phyloP scores from a whole-genome alignment of 2,113 vertebrate genomes.

The Pseudolaguvia tuberculata region DNA sequence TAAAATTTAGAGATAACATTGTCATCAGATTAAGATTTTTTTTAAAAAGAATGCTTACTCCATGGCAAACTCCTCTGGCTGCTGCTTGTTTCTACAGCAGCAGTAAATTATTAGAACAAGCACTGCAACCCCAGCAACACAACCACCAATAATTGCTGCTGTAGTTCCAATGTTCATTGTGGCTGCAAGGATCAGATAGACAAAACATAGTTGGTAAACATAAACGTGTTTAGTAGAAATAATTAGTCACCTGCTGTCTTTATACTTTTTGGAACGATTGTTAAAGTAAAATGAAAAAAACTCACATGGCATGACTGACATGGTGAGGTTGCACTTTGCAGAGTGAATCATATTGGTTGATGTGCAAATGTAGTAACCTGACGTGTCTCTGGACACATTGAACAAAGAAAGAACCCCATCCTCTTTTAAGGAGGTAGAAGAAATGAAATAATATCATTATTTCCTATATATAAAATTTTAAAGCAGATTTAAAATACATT shows the following conservation, averaged over 20 bases:
- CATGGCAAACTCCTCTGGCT: conserved; percentile 51
- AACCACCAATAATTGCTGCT: conserved; percentile 70
- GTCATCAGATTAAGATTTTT: neutral
- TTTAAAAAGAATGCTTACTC: conserved; percentile 58
- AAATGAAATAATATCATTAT: neutral
- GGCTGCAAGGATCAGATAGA: conserved; percentile 58
- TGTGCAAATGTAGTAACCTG: conserved; percentile 80
- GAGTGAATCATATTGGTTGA: conserved; percentile 71
- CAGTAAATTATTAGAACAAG: conserved; percentile 72
- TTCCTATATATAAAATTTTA: neutral
- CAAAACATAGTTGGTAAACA: neutral
- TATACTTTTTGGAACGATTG: neutral
- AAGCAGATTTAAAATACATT: no score
- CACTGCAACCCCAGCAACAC: conserved; percentile 64
- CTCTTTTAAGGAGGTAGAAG: conserved; percentile 47
- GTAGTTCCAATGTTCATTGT: conserved; percentile 79
- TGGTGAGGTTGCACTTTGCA: conserved; percentile 76
- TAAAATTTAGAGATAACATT: neutral
- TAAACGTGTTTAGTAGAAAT: neutral
- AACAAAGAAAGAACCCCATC: conserved; percentile 69
- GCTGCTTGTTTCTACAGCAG: conserved; percentile 66
- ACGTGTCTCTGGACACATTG: conserved; percentile 79
- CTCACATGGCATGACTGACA: conserved; percentile 75
- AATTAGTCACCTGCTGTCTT: neutral
- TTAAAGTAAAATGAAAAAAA: neutral